Conservation (phyloP, 2,888 invertebrate genomes). For the Drosophila pseudotalamancana region DNA sequence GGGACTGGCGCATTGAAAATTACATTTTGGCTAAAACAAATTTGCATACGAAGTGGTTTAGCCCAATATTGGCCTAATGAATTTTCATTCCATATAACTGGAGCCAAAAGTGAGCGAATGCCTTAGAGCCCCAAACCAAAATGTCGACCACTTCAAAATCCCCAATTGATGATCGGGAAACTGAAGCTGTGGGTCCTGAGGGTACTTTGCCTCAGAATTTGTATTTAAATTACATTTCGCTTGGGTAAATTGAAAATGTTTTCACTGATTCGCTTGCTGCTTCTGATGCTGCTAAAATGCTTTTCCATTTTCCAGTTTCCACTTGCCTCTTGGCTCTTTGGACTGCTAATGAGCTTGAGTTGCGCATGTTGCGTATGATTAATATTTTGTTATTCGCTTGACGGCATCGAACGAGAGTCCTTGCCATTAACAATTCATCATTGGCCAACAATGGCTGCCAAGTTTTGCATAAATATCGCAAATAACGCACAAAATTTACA, state of each 20-base stretch:
- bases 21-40: conserved; percentile 62
- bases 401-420: conserved; percentile 21
- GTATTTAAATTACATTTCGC: conserved; percentile 61
- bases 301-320: conserved; percentile 12
- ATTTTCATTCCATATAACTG: conserved; percentile 60
- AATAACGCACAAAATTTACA: conserved; percentile 43
- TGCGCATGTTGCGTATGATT: conserved; percentile 66
- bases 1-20: conserved; percentile 55
- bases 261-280: conserved; percentile 50
- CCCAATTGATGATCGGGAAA: conserved; percentile 47
- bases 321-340: conserved; percentile 14
- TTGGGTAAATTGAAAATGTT: conserved; percentile 58
- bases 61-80: conserved; percentile 65
- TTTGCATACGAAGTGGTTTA: conserved; percentile 71
- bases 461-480: conserved; percentile 54
- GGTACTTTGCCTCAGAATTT: conserved; percentile 42
- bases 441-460: conserved; percentile 49
- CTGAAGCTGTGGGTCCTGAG: conserved; percentile 15
- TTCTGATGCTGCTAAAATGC: conserved; percentile 52
- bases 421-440: conserved; percentile 58
- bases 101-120: conserved; percentile 17
- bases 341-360: conserved; percentile 36
- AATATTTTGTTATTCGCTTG: conserved; percentile 63
- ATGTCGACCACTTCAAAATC: conserved; percentile 45
- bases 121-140: conserved; percentile 18